Percentiles rank a stretch among this genome's conserved stretches.
Conservation (phyloP, 2,797 vertebrate genomes). For the Falco concolor region DNA sequence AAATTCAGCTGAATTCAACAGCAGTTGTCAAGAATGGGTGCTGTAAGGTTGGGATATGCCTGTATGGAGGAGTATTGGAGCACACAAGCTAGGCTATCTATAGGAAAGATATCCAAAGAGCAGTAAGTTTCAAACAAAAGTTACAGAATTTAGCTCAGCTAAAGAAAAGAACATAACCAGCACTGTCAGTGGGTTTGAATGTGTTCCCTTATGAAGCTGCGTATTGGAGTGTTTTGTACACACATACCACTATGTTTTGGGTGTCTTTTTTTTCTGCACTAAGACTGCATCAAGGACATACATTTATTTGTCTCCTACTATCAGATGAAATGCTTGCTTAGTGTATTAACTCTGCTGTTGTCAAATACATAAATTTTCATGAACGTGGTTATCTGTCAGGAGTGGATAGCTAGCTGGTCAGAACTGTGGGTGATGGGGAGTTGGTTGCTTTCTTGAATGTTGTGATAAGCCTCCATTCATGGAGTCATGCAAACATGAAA, state of each 20-base stretch:
- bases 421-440: not conserved
- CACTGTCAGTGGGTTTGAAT: not conserved
- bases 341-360: not conserved
- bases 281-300: not conserved
- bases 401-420: not conserved
- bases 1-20: not conserved
- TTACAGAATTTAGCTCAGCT: not conserved
- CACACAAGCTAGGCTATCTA: not conserved
- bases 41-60: not conserved
- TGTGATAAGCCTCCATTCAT: not conserved
- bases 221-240: not conserved
- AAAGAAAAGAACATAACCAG: not conserved
- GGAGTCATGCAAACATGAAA: not conserved
- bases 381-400: not conserved
- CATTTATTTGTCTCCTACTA: not conserved
- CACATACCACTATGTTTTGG: fast-evolving
- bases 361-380: not conserved
- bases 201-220: not conserved
- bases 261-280: not conserved
- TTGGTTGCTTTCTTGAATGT: not conserved
- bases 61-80: not conserved
- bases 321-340: not conserved
- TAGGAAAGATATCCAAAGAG: not conserved
- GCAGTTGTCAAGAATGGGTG: not conserved
- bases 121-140: not conserved